These are phyloP conservation scores for Torymus aiolomorphi DNA, from an alignment of 2,888 invertebrate species.

Conservation along the genomic window DNA sequence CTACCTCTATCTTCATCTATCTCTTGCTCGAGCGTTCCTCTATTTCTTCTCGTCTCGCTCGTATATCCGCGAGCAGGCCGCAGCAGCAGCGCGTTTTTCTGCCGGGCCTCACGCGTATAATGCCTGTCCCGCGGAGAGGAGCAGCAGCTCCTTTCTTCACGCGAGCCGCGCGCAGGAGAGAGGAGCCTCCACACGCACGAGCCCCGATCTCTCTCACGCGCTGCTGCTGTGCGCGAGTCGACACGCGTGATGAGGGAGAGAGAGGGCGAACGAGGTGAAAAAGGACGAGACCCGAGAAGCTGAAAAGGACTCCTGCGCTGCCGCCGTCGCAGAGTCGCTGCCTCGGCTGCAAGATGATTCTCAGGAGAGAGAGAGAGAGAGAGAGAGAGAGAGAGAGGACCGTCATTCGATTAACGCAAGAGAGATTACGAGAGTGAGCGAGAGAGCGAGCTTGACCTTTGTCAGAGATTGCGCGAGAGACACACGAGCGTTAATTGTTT, in stretches of 20 bases:
- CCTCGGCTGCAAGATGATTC: background rate
- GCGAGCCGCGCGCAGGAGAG: background rate
- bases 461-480: background rate
- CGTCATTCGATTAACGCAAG: conserved; percentile 41
- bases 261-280: conserved; percentile 15
- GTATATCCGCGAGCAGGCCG: conserved; percentile 7
- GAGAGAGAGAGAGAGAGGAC: background rate
- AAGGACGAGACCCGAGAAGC: conserved; percentile 44
- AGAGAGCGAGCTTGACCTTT: conserved; percentile 17
- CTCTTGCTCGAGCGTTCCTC: background rate
- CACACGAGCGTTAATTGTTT: conserved; percentile 36
- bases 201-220: conserved; percentile 41
- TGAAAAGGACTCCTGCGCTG: conserved; percentile 44
- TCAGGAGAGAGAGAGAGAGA: background rate
- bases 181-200: conserved; percentile 34
- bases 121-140: background rate
- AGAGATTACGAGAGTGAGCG: background rate
- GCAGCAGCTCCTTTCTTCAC: conserved; percentile 8
- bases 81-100: conserved; percentile 5
- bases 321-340: conserved; percentile 28
- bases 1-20: conserved; percentile 31
- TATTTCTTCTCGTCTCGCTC: conserved; percentile 7
- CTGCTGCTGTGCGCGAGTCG: background rate
- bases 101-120: background rate
- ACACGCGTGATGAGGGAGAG: conserved; percentile 29